Conservation (phyloP, 2,888 invertebrate species). For the Hirudinaria manillensis region DNA sequence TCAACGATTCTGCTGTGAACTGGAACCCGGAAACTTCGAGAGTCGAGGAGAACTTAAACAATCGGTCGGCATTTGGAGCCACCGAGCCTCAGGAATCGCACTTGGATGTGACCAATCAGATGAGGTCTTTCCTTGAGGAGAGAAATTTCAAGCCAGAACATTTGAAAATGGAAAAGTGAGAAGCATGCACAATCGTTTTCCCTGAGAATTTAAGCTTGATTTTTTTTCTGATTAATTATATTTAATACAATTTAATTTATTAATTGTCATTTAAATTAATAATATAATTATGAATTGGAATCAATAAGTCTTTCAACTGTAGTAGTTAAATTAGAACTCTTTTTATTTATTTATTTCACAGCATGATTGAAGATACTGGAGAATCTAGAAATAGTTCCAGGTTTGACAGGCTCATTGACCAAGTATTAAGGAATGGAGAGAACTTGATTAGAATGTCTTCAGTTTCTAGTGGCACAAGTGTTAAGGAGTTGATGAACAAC, state of each 20-base stretch:
- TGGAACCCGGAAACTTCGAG: conserved; percentile 18
- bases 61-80: too few relatives aligned
- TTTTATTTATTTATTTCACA: background rate
- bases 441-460: background rate
- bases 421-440: background rate
- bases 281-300: too few relatives aligned
- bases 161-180: background rate
- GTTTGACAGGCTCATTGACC: background rate
- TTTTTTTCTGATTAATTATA: too few relatives aligned
- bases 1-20: conserved; percentile 42
- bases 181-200: too few relatives aligned
- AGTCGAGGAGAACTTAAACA: background rate
- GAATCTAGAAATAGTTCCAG: background rate
- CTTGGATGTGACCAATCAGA: conserved; percentile 16
- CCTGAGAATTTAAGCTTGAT: too few relatives aligned
- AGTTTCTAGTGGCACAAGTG: background rate
- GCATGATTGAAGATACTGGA: background rate
- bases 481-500: conserved; percentile 3
- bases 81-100: background rate
- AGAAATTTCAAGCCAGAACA: conserved; percentile 15
- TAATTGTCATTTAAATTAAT: too few relatives aligned
- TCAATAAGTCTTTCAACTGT: too few relatives aligned
- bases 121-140: conserved; percentile 17
- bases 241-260: too few relatives aligned
- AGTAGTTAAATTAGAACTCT: too few relatives aligned